Evolutionary conservation across 2,797 vertebrate species (phyloP).

Genomic region (Nannoperca obscura): DNA sequence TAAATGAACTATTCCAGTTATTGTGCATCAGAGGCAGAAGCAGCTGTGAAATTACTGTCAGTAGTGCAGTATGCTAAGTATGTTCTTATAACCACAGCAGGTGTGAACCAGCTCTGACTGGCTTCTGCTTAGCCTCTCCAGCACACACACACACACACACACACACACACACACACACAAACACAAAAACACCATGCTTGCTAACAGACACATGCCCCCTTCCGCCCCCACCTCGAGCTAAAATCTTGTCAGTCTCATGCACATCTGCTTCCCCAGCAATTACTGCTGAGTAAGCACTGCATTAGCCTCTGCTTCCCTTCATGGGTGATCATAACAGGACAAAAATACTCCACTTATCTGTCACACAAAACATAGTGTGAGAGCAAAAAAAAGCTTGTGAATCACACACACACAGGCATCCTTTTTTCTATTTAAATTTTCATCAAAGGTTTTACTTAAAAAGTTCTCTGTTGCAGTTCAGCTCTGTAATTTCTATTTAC

Average conservation of each 20-base stretch:
- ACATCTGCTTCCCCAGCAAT: slow-evolving; percentile 76
- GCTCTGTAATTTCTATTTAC: slow-evolving; percentile 28
- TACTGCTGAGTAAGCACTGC: slow-evolving; percentile 74
- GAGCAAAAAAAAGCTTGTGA: neutral
- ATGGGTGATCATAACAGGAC: slow-evolving; percentile 58
- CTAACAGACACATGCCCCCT: slow-evolving; percentile 35
- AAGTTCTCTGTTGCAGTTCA: neutral
- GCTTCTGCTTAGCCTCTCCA: slow-evolving; percentile 49
- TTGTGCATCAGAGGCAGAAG: slow-evolving; percentile 63
- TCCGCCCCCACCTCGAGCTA: slow-evolving; percentile 25
- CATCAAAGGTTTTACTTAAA: slow-evolving; percentile 13
- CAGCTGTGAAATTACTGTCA: slow-evolving; percentile 76
- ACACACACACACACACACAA: slow-evolving; percentile 23
- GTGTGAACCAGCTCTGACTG: slow-evolving; percentile 73
- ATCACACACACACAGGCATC: neutral
- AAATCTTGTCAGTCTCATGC: slow-evolving; percentile 64
- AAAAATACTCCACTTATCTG: slow-evolving; percentile 47
- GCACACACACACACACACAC: slow-evolving; percentile 33
- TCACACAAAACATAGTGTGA: slow-evolving; percentile 34
- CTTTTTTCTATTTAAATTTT: slow-evolving; percentile 19
- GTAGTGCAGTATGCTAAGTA: slow-evolving; percentile 71
- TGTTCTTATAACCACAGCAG: slow-evolving; percentile 78
- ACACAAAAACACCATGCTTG: slow-evolving; percentile 20
- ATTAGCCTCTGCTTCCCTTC: slow-evolving; percentile 70
- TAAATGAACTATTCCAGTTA: slow-evolving; percentile 41